phyloP scores from a whole-genome alignment of 1,140 invertebrate genomes.

The Heterodera schachtii region DNA sequence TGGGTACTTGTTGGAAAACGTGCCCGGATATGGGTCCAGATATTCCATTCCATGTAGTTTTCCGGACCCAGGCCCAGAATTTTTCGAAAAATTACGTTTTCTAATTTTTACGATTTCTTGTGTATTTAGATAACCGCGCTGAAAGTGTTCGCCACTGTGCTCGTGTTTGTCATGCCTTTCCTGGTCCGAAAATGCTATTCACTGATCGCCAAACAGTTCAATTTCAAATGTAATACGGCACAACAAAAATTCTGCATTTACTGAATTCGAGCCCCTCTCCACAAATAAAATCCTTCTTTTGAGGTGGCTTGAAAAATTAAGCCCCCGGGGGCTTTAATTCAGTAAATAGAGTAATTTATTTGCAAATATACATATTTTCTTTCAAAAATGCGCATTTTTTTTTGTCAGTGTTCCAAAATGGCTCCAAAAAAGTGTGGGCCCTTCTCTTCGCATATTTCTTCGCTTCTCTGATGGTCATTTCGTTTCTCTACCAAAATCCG shows the following conservation, averaged over 20 bases:
- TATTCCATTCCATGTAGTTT: too few relatives aligned
- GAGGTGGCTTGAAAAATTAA: too few relatives aligned
- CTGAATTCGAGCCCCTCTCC: too few relatives aligned
- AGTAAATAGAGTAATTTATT: too few relatives aligned
- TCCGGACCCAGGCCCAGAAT: too few relatives aligned
- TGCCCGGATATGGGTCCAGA: too few relatives aligned
- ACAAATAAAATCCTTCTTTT: too few relatives aligned
- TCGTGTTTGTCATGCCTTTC: constrained; percentile 55
- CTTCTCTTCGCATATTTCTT: constrained; percentile 52
- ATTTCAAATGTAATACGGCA: constrained; percentile 46
- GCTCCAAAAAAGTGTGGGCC: constrained; percentile 47
- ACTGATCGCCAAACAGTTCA: constrained; percentile 47
- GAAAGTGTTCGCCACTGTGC: constrained; percentile 50
- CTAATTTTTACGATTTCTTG: not conserved
- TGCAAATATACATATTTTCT: not conserved
- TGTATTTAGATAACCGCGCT: constrained; percentile 53
- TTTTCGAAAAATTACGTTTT: too few relatives aligned
- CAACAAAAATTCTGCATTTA: not conserved
- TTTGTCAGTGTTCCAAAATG: constrained; percentile 39
- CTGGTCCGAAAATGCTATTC: constrained; percentile 48
- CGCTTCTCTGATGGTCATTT: constrained; percentile 56
- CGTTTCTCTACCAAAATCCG: constrained; percentile 57
- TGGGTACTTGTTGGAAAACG: too few relatives aligned
- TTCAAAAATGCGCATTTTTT: not conserved
- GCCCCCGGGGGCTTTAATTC: too few relatives aligned